Base-by-base conservation (phyloP, 2,888 invertebrate species). In the Agriotes lineatus region DNA sequence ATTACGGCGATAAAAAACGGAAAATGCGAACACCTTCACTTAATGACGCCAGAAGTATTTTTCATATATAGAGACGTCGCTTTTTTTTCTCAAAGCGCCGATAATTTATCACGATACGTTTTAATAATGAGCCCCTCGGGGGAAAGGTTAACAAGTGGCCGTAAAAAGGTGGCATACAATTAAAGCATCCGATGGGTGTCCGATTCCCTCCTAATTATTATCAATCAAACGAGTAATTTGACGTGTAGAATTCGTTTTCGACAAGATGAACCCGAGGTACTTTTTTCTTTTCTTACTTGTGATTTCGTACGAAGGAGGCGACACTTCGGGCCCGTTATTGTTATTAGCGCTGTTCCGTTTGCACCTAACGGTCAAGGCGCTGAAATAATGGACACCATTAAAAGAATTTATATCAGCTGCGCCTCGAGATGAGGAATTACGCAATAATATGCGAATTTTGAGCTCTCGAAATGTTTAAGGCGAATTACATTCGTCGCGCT, bases 11-110 rank as follows among this genome's bases (percentile, higher is more conserved):
- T 35, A 56, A 57, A 57, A 57, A 52, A 33, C 30, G 16, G 18
- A 57, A 39, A 37, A 57, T 14, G 14, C 20, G 39, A 39, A 57
- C 59, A 48, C 59, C 57, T 57, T 39, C 22, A 48, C 37, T 37
- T 37, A 37, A 37, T 37, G 37, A 44, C 4, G 44, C 18, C 20
- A 10, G 10, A 44, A 44, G 20, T 44, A 44, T 44, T 44, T 44
- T 18, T 44, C 44, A 44, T 44, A 20, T 44, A 44, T 44, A 44
- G 20, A 44, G 44, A 44, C 18, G 44, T 44, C 19, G 44, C n/a
- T n/a, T 20, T 44, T 44, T 44, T 44, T 44, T 44, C 19, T 44
- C 44, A 19, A 44, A 44, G 44, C 44, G 3, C 18, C 19, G 20
- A 44, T 44, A 44, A 44, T 44, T 44, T 44, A 44, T 44, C 44